Evolutionary conservation across 2,888 invertebrate species (phyloP).

Genomic region (Heliconius charithonia): DNA sequence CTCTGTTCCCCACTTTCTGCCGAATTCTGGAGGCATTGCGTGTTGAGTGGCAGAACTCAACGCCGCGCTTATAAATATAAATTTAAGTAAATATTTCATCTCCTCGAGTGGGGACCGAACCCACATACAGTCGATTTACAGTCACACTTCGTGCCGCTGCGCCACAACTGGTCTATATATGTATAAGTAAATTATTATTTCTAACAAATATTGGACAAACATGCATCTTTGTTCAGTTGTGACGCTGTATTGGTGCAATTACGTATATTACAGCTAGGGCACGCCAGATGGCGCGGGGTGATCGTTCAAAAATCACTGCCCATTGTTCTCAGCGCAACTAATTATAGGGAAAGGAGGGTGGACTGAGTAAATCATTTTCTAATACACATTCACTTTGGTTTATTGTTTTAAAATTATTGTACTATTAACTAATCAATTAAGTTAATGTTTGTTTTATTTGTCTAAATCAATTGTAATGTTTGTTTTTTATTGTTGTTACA

Average conservation of each 20-base stretch:
- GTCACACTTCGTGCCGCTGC: too few species aligned
- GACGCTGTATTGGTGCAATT: constrained; percentile 67
- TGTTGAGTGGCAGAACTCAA: too few species aligned
- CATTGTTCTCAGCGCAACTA: constrained; percentile 82
- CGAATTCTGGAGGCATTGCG: too few species aligned
- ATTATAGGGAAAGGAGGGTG: constrained; percentile 82
- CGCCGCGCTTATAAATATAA: too few species aligned
- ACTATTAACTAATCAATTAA: too few species aligned
- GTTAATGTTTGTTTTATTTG: background rate
- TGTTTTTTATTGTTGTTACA: constrained; percentile 40
- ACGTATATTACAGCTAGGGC: constrained; percentile 73
- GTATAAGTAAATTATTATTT: background rate
- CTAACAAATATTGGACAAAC: constrained; percentile 19
- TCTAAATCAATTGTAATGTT: background rate
- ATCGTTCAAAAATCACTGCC: constrained; percentile 83
- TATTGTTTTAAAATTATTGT: constrained; percentile 36
- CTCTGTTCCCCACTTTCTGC: too few species aligned
- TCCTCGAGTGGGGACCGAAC: too few species aligned
- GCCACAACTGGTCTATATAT: too few species aligned
- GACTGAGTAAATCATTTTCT: constrained; percentile 78
- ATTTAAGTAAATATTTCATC: too few species aligned
- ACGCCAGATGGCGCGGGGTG: constrained; percentile 77
- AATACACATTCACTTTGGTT: constrained; percentile 59
- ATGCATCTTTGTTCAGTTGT: constrained; percentile 43
- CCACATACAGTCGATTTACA: too few species aligned